phyloP scores from a whole-genome alignment of 1,140 invertebrate species.

The Megalopta genalis region DNA sequence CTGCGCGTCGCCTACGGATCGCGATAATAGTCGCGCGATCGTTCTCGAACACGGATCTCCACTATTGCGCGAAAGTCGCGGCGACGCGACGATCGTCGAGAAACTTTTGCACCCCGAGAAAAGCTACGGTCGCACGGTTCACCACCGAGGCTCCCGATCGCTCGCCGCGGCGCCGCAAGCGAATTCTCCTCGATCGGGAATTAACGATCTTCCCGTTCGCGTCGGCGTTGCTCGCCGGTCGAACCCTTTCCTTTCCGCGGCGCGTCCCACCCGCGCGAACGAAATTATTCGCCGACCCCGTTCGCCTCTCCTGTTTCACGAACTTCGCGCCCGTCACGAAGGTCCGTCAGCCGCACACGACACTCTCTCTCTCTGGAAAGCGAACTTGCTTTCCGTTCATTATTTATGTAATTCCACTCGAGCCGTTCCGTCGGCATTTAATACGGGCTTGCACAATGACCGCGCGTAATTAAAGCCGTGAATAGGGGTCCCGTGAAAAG shows the following conservation, averaged over 20 bases:
- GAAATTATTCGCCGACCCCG: slow-evolving; percentile 12
- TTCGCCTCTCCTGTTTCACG: neutral
- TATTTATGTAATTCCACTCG: slow-evolving; percentile 34
- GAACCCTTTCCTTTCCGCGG: neutral
- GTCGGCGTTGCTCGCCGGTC: neutral
- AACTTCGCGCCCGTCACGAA: neutral
- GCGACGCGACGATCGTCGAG: too few species aligned
- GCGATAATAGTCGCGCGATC: too few species aligned
- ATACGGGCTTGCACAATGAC: neutral
- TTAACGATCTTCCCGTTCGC: neutral
- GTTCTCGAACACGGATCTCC: too few species aligned
- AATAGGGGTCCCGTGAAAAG: neutral
- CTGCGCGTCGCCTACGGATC: too few species aligned
- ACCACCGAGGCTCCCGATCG: too few species aligned
- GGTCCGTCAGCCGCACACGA: neutral
- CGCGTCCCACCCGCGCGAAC: neutral
- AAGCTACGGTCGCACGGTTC: too few species aligned
- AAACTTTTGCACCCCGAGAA: too few species aligned
- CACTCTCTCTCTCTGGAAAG: slow-evolving; percentile 5
- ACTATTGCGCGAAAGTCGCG: too few species aligned
- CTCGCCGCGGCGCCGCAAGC: too few species aligned
- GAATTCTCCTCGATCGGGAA: neutral
- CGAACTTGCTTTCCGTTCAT: slow-evolving; percentile 2
- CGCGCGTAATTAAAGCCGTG: slow-evolving; percentile 3
- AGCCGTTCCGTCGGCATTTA: slow-evolving; percentile 9